Conservation (phyloP, 2,797 vertebrate species). For the Lagodon rhomboides region DNA sequence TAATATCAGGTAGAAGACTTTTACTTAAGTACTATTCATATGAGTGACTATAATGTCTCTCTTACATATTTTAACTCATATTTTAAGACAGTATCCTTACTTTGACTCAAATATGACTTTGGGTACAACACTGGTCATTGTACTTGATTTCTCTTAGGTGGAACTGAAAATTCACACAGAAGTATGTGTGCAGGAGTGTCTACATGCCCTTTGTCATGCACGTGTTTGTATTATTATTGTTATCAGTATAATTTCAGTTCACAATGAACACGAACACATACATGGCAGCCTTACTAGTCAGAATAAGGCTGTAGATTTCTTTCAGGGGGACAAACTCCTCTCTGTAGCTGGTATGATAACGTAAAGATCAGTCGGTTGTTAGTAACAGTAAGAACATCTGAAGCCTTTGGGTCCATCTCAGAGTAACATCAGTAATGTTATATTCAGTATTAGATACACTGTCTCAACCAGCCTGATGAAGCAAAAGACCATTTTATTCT, state of each 20-base stretch:
- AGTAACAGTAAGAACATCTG: not conserved
- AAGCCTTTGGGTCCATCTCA: not conserved
- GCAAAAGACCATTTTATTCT: constrained; percentile 6
- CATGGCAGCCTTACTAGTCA: not conserved
- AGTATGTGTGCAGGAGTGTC: no score
- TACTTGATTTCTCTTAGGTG: not conserved
- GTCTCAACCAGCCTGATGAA: not conserved
- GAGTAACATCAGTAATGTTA: not conserved
- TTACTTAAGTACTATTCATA: no score
- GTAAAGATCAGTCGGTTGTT: not conserved
- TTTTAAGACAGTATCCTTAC: no score
- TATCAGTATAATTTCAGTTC: no score
- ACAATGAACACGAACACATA: no score
- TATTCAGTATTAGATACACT: not conserved
- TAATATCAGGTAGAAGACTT: no score
- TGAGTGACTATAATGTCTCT: no score
- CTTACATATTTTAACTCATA: no score
- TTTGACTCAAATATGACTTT: no score
- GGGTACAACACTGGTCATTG: no score
- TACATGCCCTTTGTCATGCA: not conserved
- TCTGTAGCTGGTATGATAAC: not conserved
- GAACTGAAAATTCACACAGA: not conserved
- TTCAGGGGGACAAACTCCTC: constrained; percentile 4
- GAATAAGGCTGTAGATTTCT: not conserved
- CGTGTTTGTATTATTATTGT: no score